phyloP scores from a whole-genome alignment of 1,140 invertebrate genomes.

The Zaprionus lachaisei region DNA sequence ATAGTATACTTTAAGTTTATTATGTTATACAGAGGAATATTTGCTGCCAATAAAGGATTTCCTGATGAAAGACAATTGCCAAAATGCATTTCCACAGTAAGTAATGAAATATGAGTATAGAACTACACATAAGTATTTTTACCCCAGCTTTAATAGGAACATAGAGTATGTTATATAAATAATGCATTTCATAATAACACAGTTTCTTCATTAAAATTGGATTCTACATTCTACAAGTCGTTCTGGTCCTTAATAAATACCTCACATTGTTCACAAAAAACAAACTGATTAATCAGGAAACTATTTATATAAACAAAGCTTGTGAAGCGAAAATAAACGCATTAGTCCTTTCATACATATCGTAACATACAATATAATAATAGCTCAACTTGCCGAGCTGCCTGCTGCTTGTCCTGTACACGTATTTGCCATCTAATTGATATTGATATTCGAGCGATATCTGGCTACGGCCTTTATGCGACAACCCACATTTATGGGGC shows the following conservation, averaged over 20 bases:
- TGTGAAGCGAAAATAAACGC: neutral
- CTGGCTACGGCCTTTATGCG: neutral
- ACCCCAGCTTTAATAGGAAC: too few species aligned
- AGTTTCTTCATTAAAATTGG: neutral
- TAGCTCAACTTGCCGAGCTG: neutral
- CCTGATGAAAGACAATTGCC: too few species aligned
- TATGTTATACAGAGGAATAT: too few species aligned
- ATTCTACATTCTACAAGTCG: neutral
- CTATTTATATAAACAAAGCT: conserved; percentile 3
- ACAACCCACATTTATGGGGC: conserved; percentile 6
- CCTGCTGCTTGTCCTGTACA: neutral
- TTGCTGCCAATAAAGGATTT: too few species aligned
- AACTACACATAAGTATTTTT: too few species aligned
- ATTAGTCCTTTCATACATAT: neutral
- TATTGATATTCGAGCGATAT: conserved; percentile 23
- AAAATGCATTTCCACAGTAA: too few species aligned
- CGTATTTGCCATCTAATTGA: conserved; percentile 3
- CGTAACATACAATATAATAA: neutral
- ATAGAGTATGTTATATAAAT: too few species aligned
- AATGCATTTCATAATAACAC: too few species aligned
- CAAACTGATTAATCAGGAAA: neutral
- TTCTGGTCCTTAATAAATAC: neutral
- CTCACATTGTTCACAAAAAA: neutral
- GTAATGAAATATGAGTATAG: too few species aligned
- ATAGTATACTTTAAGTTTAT: too few species aligned